Percentiles rank a stretch among this genome's conserved stretches.
phyloP scores from a whole-genome alignment of 2,888 invertebrate genomes.

The Chydorus sphaericus region DNA sequence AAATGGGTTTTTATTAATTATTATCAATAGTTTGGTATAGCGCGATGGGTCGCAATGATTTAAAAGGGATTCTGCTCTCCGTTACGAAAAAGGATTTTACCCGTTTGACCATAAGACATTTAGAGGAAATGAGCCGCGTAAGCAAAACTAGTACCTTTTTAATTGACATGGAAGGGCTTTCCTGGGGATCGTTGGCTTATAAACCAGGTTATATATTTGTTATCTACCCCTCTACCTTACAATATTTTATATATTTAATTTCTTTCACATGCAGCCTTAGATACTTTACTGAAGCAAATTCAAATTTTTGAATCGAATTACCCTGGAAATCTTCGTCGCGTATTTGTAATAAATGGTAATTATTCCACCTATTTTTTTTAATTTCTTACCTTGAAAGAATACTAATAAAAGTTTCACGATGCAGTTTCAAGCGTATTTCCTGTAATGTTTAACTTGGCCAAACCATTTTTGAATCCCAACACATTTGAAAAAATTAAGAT shows the following conservation, averaged over 20 bases:
- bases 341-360: slow-evolving; percentile 32
- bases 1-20: not conserved
- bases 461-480: slow-evolving; percentile 31
- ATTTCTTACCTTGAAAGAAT: not conserved
- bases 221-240: too few relatives aligned
- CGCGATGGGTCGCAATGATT: not conserved
- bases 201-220: too few relatives aligned
- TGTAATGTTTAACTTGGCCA: slow-evolving; percentile 29
- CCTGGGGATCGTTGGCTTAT: not conserved
- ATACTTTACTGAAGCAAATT: not conserved
- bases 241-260: too few relatives aligned
- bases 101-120: too few relatives aligned
- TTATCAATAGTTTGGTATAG: not conserved
- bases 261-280: too few relatives aligned
- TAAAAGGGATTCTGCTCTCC: not conserved
- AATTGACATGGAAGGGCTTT: not conserved
- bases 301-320: slow-evolving; percentile 32
- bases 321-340: slow-evolving; percentile 31
- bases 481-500: slow-evolving; percentile 32
- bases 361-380: not conserved
- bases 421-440: slow-evolving; percentile 32
- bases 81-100: not conserved
- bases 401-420: slow-evolving; percentile 12
- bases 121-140: too few relatives aligned
- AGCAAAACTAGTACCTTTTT: too few relatives aligned